A percentile compares a stretch with the other conserved stretches of the same genome.
Conservation (phyloP, 2,113 vertebrate species). For the Panthera leo region DNA sequence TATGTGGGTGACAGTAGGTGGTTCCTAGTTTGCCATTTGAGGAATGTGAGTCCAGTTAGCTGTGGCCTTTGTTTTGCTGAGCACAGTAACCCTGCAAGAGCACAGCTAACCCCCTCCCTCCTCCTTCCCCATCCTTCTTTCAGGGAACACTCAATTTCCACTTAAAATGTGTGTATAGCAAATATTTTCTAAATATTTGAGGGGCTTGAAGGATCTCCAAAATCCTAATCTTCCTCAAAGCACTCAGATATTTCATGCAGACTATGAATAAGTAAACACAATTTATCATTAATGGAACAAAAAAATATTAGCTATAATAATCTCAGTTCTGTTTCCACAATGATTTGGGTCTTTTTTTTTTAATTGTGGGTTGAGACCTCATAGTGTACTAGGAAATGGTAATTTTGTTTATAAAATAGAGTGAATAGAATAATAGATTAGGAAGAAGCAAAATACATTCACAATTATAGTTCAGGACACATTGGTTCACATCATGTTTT, state of each 20-base stretch:
- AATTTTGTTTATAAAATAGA: neutral
- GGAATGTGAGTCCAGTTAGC: neutral
- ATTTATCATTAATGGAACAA: neutral
- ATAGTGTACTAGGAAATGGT: neutral
- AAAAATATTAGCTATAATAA: neutral
- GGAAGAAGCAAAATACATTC: neutral
- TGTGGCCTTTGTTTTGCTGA: neutral
- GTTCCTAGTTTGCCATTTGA: neutral
- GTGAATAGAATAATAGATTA: neutral
- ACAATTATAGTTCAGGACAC: neutral
- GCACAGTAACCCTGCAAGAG: no score
- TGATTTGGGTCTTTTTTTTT: neutral
- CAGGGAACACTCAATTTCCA: neutral
- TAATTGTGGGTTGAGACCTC: neutral
- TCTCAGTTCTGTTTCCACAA: neutral
- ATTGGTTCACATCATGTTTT: neutral
- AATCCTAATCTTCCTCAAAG: neutral
- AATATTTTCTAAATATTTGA: neutral
- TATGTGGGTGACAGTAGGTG: neutral
- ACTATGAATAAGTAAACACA: neutral
- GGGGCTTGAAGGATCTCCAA: neutral
- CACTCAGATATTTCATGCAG: neutral
- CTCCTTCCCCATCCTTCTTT: neutral
- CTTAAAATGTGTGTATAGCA: neutral
- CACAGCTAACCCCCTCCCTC: neutral